Evolutionary conservation across 2,113 vertebrate species (phyloP), one percentile per base, ranked within the genome.

Genomic region (Spea bombifrons): DNA sequence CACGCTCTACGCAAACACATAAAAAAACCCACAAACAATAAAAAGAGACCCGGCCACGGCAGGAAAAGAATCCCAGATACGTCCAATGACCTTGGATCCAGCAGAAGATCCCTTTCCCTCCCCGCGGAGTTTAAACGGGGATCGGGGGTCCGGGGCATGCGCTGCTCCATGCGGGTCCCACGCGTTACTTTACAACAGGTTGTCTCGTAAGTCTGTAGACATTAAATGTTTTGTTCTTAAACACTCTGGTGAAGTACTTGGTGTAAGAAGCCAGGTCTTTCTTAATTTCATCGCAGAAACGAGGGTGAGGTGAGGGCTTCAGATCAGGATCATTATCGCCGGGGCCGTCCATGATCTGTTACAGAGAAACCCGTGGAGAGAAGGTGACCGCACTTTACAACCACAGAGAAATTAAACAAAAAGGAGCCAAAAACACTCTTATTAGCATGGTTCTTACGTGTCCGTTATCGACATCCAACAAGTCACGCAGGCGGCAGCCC

Each of bases 221-320:
- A 0, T 97, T 92, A 88, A 99, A 98, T 4, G 96, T 98, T 89
- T 97, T 98, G 88, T 98, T 99, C 78, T 94, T 93, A 84, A 98
- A 99, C 4, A 94, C 95, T 73, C 91, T 89, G 49, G 90, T 92
- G 89, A 99, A 99, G 84, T 94, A 88, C 0, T 66, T 66, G 0
- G 82, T 75, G 73, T 95, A 97, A 3, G 91, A 81, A 0, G 91
- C 86, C 0, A 86, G 82, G 65, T 93, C 92, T 5, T 85, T 92
- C 88, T 95, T 96, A 4, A 99, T 86, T 81, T 94, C 95, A 81
- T 97, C 94, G 30, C 97, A 99, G 84, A 99, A 99, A 2, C 96
- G 94, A 71, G 94, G 95, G 73, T 95, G 89, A n/a, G 86, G 8
- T 0, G 96, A 90, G 0, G 90, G 85, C 66, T 90, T 88, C 80